Conservation (phyloP, 2,888 invertebrate genomes). For the Tenthredo scrophulariae region DNA sequence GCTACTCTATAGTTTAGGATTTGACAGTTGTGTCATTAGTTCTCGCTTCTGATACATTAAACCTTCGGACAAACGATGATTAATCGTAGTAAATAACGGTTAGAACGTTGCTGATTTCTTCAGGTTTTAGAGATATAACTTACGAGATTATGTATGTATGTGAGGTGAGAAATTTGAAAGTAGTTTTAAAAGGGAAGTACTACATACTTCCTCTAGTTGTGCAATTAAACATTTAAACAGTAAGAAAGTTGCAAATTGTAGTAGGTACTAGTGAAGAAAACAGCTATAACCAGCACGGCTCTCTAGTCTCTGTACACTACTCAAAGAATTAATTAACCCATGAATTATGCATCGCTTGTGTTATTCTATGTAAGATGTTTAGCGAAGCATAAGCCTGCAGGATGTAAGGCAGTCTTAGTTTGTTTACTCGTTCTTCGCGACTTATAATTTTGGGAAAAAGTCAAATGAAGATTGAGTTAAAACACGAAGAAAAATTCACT, state of each 20-base stretch:
- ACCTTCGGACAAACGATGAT: constrained; percentile 35
- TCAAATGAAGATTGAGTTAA: neutral
- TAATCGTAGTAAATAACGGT: neutral
- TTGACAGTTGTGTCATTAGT: constrained; percentile 31
- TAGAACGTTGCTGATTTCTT: neutral
- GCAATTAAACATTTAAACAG: constrained; percentile 8
- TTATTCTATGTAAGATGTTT: constrained; percentile 45
- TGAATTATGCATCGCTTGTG: constrained; percentile 41
- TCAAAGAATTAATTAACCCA: constrained; percentile 34
- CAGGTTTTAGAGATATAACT: neutral
- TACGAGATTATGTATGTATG: neutral
- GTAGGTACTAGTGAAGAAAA: constrained; percentile 5
- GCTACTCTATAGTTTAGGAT: neutral
- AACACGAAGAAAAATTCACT: neutral
- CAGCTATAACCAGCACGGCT: neutral
- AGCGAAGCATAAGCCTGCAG: constrained; percentile 13
- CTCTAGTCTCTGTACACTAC: neutral
- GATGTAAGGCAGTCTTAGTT: neutral
- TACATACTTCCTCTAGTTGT: neutral
- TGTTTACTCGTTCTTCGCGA: neutral
- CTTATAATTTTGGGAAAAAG: neutral
- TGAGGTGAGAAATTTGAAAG: neutral
- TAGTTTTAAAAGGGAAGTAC: neutral
- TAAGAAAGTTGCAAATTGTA: neutral
- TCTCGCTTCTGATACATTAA: constrained; percentile 11